These are phyloP conservation scores for Macrosiphum euphorbiae DNA, from an alignment of 2,888 invertebrate genomes.

Conservation along the genomic window DNA sequence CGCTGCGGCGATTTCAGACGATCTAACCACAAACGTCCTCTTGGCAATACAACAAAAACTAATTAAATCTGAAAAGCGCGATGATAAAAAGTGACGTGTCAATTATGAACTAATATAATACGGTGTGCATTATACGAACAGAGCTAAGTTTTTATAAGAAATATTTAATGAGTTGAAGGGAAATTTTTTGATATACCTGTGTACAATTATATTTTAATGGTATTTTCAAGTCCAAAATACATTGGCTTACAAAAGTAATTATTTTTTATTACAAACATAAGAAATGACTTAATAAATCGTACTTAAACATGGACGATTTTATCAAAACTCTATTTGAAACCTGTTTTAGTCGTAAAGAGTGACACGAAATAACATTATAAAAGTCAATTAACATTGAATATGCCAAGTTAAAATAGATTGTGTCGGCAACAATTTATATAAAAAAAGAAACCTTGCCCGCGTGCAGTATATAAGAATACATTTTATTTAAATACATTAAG, in stretches of 20 bases:
- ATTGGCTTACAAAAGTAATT: not conserved
- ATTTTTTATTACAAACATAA: slow-evolving; percentile 14
- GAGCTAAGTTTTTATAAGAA: not conserved
- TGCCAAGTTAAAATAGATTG: not conserved
- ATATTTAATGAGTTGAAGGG: not conserved
- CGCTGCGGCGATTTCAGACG: not conserved
- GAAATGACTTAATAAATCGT: slow-evolving; percentile 40
- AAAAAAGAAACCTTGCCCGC: not conserved
- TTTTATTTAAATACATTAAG: slow-evolving; percentile 40
- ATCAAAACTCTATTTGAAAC: slow-evolving; percentile 38
- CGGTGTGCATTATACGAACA: not conserved
- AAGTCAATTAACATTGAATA: slow-evolving; percentile 43
- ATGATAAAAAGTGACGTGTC: not conserved
- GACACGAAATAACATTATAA: slow-evolving; percentile 23
- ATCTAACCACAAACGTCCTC: not conserved
- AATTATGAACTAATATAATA: not conserved
- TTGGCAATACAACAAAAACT: not conserved
- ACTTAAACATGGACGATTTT: slow-evolving; percentile 10
- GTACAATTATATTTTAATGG: not conserved
- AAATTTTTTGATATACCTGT: not conserved
- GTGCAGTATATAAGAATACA: not conserved
- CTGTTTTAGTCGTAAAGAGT: not conserved
- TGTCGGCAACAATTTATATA: not conserved
- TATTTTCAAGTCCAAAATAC: not conserved
- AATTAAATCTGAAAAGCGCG: not conserved